These are phyloP conservation scores for Sinotaia quadrata DNA, from an alignment of 2,888 invertebrate species.

Conservation along the genomic window DNA sequence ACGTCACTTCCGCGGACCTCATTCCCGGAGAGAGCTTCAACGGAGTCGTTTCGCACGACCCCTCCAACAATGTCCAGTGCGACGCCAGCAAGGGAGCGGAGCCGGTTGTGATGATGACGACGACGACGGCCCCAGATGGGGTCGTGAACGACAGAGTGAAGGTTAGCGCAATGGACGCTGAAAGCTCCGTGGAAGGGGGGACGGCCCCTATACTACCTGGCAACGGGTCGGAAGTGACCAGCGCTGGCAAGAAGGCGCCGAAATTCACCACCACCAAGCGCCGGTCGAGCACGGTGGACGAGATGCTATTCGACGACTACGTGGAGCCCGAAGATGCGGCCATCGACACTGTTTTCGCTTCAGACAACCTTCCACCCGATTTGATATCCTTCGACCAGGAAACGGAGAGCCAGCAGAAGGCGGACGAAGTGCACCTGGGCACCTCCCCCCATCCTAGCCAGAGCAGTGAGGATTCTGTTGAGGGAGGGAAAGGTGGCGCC, in stretches of 20 bases:
- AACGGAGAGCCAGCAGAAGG: slow-evolving; percentile 24
- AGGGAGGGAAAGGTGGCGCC: neutral
- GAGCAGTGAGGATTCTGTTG: slow-evolving; percentile 49
- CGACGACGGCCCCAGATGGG: neutral
- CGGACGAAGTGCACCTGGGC: slow-evolving; percentile 23
- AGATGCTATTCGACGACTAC: slow-evolving; percentile 67
- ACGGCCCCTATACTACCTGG: too few relatives aligned
- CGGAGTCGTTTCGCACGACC: neutral
- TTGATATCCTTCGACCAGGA: slow-evolving; percentile 62
- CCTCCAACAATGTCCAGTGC: too few relatives aligned
- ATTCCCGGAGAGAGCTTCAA: neutral
- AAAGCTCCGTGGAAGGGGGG: neutral
- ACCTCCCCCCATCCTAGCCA: slow-evolving; percentile 44
- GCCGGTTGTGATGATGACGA: neutral
- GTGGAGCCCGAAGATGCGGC: slow-evolving; percentile 45
- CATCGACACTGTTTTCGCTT: slow-evolving; percentile 23
- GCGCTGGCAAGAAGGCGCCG: slow-evolving; percentile 41
- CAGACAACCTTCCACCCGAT: slow-evolving; percentile 52
- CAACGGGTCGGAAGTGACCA: neutral
- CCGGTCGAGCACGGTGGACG: slow-evolving; percentile 65
- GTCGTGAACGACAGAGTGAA: neutral
- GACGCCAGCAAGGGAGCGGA: neutral
- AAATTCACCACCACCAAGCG: slow-evolving; percentile 54
- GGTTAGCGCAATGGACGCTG: neutral
- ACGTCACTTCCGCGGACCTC: slow-evolving; percentile 6